Percentiles rank a stretch among this genome's conserved stretches.
phyloP scores from a whole-genome alignment of 2,797 vertebrate genomes.

The Myoxocephalus aenaeus region DNA sequence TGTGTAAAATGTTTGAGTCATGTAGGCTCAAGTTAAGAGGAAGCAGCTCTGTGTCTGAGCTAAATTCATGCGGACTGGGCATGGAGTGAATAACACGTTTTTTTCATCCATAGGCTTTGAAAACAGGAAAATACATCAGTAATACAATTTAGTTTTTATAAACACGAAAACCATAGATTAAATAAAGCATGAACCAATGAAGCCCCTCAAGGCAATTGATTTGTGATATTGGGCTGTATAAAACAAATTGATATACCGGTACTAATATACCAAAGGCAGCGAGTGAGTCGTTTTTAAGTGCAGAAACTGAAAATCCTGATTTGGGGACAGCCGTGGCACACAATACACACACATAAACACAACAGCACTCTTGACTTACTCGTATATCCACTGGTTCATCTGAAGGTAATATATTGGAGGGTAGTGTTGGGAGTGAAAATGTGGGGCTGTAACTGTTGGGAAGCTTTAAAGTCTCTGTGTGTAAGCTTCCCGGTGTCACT shows the following conservation, averaged over 20 bases:
- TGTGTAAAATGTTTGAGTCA: background rate
- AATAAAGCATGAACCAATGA: background rate
- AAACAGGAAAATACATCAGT: background rate
- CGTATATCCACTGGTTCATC: conserved; percentile 85
- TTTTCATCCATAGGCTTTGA: background rate
- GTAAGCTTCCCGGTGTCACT: conserved; percentile 58
- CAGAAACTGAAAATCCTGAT: too few relatives aligned
- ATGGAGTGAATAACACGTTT: background rate
- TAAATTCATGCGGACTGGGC: background rate
- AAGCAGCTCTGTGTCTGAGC: background rate
- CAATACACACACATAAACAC: background rate
- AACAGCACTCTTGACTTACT: conserved; percentile 70
- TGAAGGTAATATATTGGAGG: conserved; percentile 60
- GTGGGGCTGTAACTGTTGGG: conserved; percentile 67
- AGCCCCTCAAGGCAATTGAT: background rate
- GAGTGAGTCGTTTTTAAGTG: too few relatives aligned
- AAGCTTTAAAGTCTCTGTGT: conserved; percentile 66
- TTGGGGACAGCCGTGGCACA: background rate
- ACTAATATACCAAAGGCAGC: background rate
- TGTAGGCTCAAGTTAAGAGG: background rate
- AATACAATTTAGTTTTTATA: background rate
- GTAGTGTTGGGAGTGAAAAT: conserved; percentile 85
- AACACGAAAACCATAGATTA: background rate
- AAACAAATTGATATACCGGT: background rate
- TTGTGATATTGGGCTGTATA: background rate